These are phyloP conservation scores for Apocheima hispidaria DNA, from an alignment of 2,888 invertebrate genomes.

Conservation along the genomic window DNA sequence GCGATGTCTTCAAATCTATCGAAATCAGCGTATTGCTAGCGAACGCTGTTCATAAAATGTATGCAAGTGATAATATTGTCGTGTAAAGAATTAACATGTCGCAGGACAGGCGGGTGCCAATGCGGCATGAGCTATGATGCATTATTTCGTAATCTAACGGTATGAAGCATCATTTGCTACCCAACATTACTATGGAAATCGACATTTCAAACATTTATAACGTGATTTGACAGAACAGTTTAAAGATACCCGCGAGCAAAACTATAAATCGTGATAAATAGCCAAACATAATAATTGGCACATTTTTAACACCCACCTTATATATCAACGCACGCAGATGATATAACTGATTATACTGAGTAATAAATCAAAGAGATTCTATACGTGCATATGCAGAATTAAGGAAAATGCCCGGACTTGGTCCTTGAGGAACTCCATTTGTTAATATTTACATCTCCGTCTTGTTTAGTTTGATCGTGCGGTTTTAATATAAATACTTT, in stretches of 20 bases:
- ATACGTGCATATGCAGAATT: slow-evolving; percentile 9
- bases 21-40: too few relatives aligned
- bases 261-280: slow-evolving; percentile 31
- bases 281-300: slow-evolving; percentile 34
- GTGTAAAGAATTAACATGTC: not conserved
- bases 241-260: slow-evolving; percentile 26
- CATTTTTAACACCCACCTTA: slow-evolving; percentile 31
- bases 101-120: not conserved
- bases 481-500: slow-evolving; percentile 8
- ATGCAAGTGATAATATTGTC: not conserved
- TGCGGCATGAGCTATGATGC: not conserved
- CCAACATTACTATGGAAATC: slow-evolving; percentile 22
- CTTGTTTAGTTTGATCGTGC: slow-evolving; percentile 21
- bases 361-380: slow-evolving; percentile 23
- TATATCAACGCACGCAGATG: slow-evolving; percentile 28
- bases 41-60: too few relatives aligned
- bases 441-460: too few relatives aligned
- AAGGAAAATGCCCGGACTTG: slow-evolving; percentile 16
- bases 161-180: not conserved
- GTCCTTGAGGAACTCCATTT: slow-evolving; percentile 25
- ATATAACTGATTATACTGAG: slow-evolving; percentile 32
- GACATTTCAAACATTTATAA: slow-evolving; percentile 25
- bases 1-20: too few relatives aligned
- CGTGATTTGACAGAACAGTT: slow-evolving; percentile 21
- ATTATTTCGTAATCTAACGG: not conserved